These are phyloP conservation scores for Lasiommata megera DNA, from an alignment of 2,888 invertebrate species.

Conservation along the genomic window DNA sequence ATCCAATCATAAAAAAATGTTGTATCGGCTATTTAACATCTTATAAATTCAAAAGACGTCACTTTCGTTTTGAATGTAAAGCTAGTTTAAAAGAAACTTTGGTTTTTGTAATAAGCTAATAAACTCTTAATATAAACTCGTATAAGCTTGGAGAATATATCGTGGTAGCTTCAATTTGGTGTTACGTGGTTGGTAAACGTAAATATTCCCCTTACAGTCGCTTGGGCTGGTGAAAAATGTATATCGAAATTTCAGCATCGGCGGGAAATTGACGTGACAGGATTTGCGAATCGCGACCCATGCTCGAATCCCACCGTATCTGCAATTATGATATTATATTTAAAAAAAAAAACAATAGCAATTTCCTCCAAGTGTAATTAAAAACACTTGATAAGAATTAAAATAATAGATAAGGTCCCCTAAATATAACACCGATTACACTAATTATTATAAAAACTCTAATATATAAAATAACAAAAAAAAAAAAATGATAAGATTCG, in stretches of 20 bases:
- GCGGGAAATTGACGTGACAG: too few relatives aligned
- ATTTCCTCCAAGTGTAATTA: too few relatives aligned
- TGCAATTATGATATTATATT: too few relatives aligned
- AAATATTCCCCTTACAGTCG: not conserved
- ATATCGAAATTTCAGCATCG: too few relatives aligned
- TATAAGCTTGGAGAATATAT: not conserved
- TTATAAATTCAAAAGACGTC: not conserved
- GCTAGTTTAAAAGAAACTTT: not conserved
- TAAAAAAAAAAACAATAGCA: too few relatives aligned
- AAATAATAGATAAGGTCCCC: conserved; percentile 11
- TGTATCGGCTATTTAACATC: too few relatives aligned
- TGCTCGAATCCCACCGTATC: too few relatives aligned
- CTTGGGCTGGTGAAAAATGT: too few relatives aligned
- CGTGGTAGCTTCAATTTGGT: not conserved
- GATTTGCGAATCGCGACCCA: too few relatives aligned
- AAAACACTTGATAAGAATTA: too few relatives aligned
- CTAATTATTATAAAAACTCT: conserved; percentile 17
- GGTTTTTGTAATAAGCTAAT: too few relatives aligned
- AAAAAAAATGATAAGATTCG: conserved; percentile 44
- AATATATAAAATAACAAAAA: conserved; percentile 5
- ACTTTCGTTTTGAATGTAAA: not conserved
- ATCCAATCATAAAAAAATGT: too few relatives aligned
- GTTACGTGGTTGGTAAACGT: not conserved
- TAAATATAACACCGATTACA: conserved; percentile 27
- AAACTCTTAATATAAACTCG: not conserved